Evolutionary conservation across 2,113 vertebrate genomes (phyloP).

Genomic region (Anguilla rostrata): DNA sequence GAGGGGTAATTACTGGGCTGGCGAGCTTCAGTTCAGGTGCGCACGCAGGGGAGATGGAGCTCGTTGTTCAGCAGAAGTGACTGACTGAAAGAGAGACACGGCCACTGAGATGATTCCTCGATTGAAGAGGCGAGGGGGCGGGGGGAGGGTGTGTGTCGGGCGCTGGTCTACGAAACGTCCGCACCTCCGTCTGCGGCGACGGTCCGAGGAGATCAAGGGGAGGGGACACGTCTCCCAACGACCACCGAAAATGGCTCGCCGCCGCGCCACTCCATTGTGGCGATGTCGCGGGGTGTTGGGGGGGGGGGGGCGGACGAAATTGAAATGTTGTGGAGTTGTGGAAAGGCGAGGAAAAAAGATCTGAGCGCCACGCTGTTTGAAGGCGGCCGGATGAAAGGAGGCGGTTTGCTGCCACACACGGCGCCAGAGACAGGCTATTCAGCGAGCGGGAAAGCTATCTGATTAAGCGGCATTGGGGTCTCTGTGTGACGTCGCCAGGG

Average conservation of each 20-base stretch:
- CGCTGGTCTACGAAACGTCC: neutral
- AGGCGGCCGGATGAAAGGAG: slow-evolving; percentile 44
- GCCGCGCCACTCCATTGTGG: slow-evolving; percentile 12
- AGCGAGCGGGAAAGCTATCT: slow-evolving; percentile 51
- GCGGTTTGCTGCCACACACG: slow-evolving; percentile 51
- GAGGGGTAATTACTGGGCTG: neutral
- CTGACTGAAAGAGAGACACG: neutral
- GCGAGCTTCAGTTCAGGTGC: neutral
- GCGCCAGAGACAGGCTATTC: slow-evolving; percentile 51
- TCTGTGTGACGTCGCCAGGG: slow-evolving; percentile 49
- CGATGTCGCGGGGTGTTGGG: neutral
- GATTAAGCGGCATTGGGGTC: slow-evolving; percentile 55
- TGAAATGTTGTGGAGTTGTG: neutral
- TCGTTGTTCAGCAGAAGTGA: no score
- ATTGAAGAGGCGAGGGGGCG: neutral
- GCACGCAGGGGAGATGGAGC: no score
- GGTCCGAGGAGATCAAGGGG: neutral
- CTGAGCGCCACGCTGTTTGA: slow-evolving; percentile 37
- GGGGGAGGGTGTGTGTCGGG: neutral
- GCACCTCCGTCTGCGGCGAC: neutral
- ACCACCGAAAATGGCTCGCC: slow-evolving; percentile 12
- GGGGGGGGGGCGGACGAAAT: neutral
- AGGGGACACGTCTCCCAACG: neutral
- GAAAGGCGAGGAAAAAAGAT: slow-evolving; percentile 23
- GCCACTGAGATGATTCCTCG: neutral